These are phyloP conservation scores for Leontocebus nigricollis DNA, from an alignment of 2,797 vertebrate genomes.

Conservation along the genomic window DNA sequence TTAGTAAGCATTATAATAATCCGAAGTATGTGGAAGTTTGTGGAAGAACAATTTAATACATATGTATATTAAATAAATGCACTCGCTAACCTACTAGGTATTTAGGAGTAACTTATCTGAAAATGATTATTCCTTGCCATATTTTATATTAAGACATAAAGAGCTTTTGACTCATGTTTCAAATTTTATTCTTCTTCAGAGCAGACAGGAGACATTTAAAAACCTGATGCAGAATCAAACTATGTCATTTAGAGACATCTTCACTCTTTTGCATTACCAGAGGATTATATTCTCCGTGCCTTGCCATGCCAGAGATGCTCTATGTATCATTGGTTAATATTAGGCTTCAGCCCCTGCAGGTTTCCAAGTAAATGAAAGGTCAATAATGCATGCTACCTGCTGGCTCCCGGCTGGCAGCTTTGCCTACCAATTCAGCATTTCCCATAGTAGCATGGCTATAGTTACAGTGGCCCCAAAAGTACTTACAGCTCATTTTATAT, in stretches of 20 bases:
- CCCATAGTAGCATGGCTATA: neutral
- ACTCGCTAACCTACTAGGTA: neutral
- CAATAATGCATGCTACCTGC: slow-evolving; percentile 30
- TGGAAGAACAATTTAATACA: neutral
- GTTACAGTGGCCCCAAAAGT: neutral
- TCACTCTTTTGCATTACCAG: neutral
- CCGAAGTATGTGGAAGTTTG: neutral
- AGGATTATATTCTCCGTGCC: neutral
- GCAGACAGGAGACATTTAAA: neutral
- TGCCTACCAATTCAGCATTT: neutral
- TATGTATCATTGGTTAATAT: neutral
- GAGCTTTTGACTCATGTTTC: neutral
- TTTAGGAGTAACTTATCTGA: neutral
- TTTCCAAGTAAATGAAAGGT: slow-evolving; percentile 57
- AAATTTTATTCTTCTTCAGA: neutral
- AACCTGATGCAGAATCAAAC: slow-evolving; percentile 17
- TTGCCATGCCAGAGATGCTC: neutral
- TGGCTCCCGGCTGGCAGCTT: slow-evolving; percentile 19
- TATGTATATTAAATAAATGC: neutral
- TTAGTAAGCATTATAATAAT: neutral
- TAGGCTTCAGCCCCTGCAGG: slow-evolving; percentile 9
- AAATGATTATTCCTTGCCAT: neutral
- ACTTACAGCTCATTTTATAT: slow-evolving; percentile 32
- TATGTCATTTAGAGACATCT: slow-evolving; percentile 37
- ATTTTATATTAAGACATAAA: slow-evolving; percentile 25